These are phyloP conservation scores for Papilio xuthus DNA, from an alignment of 1,140 invertebrate genomes.

Conservation along the genomic window DNA sequence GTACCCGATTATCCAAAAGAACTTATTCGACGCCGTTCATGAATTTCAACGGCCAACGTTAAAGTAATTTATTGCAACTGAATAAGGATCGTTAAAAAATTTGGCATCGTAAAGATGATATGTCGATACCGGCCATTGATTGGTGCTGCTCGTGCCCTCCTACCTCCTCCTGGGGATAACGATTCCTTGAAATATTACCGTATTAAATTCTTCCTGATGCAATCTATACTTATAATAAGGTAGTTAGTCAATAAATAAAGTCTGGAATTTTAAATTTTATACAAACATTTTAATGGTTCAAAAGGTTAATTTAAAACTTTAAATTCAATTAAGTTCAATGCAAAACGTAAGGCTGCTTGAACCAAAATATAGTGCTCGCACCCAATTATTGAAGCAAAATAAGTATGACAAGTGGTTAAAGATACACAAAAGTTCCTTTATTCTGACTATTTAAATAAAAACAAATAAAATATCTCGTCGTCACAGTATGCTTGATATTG, in stretches of 20 bases:
- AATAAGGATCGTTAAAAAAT: conserved; percentile 39
- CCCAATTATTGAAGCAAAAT: neutral
- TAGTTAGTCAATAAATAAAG: conserved; percentile 5
- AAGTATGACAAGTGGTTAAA: no score
- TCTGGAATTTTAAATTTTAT: neutral
- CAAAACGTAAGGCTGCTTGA: neutral
- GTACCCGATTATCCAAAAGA: conserved; percentile 35
- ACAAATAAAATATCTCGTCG: no score
- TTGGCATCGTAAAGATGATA: conserved; percentile 37
- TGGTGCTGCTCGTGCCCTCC: neutral
- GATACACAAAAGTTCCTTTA: no score
- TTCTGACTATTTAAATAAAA: no score
- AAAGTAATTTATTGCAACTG: conserved; percentile 34
- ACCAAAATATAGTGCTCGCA: neutral
- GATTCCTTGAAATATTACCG: conserved; percentile 30
- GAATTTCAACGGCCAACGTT: conserved; percentile 34
- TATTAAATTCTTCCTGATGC: conserved; percentile 10
- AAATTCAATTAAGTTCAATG: no score
- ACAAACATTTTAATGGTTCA: neutral
- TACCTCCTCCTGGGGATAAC: conserved; percentile 22
- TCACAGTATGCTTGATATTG: no score
- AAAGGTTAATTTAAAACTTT: neutral
- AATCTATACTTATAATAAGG: conserved; percentile 16
- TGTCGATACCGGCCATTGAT: conserved; percentile 34
- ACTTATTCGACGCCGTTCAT: conserved; percentile 25